Base-by-base conservation (phyloP, 2,888 invertebrate genomes). In the Eurois occulta region DNA sequence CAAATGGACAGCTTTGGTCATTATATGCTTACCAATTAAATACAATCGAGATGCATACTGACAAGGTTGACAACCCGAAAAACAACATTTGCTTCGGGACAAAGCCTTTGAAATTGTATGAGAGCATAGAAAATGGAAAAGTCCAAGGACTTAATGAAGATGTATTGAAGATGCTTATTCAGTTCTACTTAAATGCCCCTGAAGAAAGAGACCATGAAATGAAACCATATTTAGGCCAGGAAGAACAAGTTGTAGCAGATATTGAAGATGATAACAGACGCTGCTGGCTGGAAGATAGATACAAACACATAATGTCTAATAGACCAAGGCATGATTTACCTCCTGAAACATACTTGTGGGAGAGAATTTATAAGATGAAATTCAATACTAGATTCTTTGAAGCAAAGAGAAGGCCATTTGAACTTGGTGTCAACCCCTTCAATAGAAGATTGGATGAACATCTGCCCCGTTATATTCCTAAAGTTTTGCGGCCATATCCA, bases 11-110 rank as follows among this genome's bases (percentile, higher is more conserved):
- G 86, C 92, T 97, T 7, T 99, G 98, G 98, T 98, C 98, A 1
- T 98, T 99, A 86, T 98, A 98, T 91, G 97, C 98, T 24, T 99
- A 99, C 92, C 99, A 99, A 94, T 94, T 99, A 77, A 99, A 99
- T 93, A 99, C 99, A 0, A 97, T 98, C 55, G 91, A 97, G 24
- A 94, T 98, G 87, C 97, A 98, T 89, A 95, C 97, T 48, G 97
- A 98, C 86, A 92, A 97, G 87, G 94, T 97, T n/a, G 94, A 97
- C 55, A 96, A 98, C 94, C 97, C 97, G 0, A 97, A 97, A 87
- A 96, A 97, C 70, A 99, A 99, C 92, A 92, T 99, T 60, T 98
- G 99, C 91, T 99, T 98, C 97, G 97, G 98, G 18, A 98, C 98
- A 1, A 97, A 97, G 70, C 97, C 98, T 58, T 91, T 98, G 90